Evolutionary conservation across 2,113 vertebrate species (phyloP), one percentile per base, ranked within the genome.

Genomic region (Pomatorhinus ruficollis): DNA sequence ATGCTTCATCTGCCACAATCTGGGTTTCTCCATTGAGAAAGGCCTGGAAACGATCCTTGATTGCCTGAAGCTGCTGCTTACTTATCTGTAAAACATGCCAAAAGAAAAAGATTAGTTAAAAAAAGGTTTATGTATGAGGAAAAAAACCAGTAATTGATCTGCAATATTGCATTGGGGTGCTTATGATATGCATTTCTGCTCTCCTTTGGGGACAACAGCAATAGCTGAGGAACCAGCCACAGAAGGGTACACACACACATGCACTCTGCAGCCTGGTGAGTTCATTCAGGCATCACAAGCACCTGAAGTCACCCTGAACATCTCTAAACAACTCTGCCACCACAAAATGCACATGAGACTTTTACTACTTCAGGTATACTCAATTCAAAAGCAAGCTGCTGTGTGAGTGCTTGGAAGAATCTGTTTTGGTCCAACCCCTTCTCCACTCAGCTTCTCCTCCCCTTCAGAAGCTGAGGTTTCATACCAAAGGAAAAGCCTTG

Each of bases 1-100:
- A 99, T 11, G 99, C 99, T 97, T 99, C 99, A 10, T 99, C 99
- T 11, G 99, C 99, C 91, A 99, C 99, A 30, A 99, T 99, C 97
- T 99, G 99, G 5, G 99, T 99, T 47, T 99, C 99, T 96, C 99
- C 99, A 2, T 98, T 99, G 65, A 99, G 98, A 94, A 99, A 99
- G 17, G 99, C 98, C 97, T 99, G 99, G 97, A 99, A 99, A 54
- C 98, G 99, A 83, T 99, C 99, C 96, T 99, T 99, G 84, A 99
- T 99, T 5, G 99, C 99, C 97, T 99, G 99, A 44, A 99, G 98
- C 63, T 99, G 99, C 96, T 99, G 99, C 93, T 99, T 99, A 94
- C 98, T 99, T 98, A 99, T 99, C 99, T 99, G 98, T 39, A 92
- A 95, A 96, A 97, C 87, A 93, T n/a, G 35, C 78, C 87, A 97